These are phyloP conservation scores for Harmothoe impar DNA, from an alignment of 2,888 invertebrate species.

Conservation along the genomic window DNA sequence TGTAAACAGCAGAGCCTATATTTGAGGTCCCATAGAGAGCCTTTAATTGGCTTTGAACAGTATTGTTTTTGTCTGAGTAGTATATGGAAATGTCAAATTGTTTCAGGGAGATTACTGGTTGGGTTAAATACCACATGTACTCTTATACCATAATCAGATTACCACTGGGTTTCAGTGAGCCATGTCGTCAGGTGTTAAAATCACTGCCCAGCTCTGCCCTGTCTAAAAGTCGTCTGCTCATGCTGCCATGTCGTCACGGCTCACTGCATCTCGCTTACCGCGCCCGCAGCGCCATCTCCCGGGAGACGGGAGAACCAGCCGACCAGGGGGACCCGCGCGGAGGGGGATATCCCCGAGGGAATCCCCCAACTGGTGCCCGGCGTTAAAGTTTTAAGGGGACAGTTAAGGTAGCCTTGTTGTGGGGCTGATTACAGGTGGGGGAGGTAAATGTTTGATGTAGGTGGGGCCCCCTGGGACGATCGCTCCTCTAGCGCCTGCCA, in stretches of 20 bases:
- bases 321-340: background rate
- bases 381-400: constrained; percentile 58
- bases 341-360: background rate
- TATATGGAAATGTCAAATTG: background rate
- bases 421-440: constrained; percentile 21
- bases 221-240: background rate
- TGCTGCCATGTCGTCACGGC: background rate
- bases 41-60: too few species aligned
- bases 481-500: constrained; percentile 57
- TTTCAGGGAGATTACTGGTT: background rate
- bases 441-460: constrained; percentile 60
- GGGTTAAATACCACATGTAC: background rate
- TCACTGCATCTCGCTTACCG: constrained; percentile 27
- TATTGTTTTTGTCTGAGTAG: background rate
- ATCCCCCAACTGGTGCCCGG: background rate
- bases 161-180: background rate
- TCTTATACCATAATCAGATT: background rate
- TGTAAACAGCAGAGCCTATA: too few species aligned
- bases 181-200: constrained; percentile 13
- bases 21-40: too few species aligned
- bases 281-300: background rate
- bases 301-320: background rate
- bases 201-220: background rate
- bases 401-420: constrained; percentile 62
- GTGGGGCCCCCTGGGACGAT: constrained; percentile 25